Evolutionary conservation across 2,888 invertebrate genomes (phyloP).

Genomic region (Apeira syringaria): DNA sequence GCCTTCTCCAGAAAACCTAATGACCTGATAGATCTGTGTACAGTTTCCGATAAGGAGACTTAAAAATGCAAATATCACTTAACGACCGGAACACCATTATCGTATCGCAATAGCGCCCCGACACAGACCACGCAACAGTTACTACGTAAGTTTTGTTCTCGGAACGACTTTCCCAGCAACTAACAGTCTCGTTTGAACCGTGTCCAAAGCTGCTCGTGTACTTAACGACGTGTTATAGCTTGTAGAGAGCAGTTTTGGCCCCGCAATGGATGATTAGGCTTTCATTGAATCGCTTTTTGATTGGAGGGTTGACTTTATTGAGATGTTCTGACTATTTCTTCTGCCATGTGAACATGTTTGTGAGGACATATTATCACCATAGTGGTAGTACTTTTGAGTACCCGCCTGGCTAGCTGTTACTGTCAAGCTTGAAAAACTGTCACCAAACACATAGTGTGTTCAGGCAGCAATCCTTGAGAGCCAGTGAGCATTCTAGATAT

Average conservation of each 20-base stretch:
- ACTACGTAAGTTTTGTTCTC: constrained; percentile 7
- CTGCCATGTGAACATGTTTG: no score
- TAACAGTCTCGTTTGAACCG: constrained; percentile 33
- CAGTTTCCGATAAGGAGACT: constrained; percentile 2
- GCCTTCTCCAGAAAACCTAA: no score
- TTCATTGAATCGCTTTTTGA: constrained; percentile 10
- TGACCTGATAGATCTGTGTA: not conserved
- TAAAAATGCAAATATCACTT: constrained; percentile 13
- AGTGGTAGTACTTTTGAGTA: no score
- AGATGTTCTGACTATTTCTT: not conserved
- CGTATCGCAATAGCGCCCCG: not conserved
- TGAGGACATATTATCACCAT: no score
- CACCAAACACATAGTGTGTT: no score
- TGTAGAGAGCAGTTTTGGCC: constrained; percentile 7
- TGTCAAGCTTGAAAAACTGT: no score
- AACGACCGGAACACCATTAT: constrained; percentile 7
- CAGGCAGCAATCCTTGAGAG: no score
- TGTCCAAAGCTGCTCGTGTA: constrained; percentile 29
- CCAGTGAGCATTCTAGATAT: no score
- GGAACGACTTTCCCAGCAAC: constrained; percentile 5
- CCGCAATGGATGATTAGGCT: constrained; percentile 13
- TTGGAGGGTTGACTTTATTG: not conserved
- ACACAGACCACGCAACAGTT: not conserved
- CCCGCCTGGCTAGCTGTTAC: no score
- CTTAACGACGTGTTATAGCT: constrained; percentile 25